Conservation (phyloP, 1,140 invertebrate species). For the Sinonovacula constricta region DNA sequence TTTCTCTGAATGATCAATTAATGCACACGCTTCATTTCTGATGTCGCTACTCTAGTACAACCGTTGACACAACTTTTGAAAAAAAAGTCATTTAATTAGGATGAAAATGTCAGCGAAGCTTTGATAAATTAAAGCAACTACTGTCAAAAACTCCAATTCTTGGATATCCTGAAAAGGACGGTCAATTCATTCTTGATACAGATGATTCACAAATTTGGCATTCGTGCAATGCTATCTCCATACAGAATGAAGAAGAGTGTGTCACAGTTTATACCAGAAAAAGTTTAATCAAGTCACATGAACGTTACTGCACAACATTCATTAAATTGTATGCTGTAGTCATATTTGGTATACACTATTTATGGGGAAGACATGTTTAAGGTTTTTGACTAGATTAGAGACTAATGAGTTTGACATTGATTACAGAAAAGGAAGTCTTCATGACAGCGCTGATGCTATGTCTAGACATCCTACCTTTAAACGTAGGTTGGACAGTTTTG, state of each 20-base stretch:
- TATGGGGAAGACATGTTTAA: slow-evolving; percentile 33
- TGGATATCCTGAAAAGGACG: neutral
- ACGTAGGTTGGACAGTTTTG: neutral
- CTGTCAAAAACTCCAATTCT: neutral
- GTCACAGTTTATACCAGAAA: slow-evolving; percentile 37
- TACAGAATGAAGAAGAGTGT: slow-evolving; percentile 14
- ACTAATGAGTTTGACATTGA: slow-evolving; percentile 31
- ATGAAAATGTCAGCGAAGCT: neutral
- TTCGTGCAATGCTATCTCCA: neutral
- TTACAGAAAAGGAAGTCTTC: slow-evolving; percentile 10
- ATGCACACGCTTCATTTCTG: too few species aligned
- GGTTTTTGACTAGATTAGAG: slow-evolving; percentile 28
- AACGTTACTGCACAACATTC: slow-evolving; percentile 34
- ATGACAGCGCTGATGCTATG: neutral
- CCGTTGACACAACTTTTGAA: too few species aligned
- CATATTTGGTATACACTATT: slow-evolving; percentile 37
- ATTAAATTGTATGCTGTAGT: slow-evolving; percentile 41
- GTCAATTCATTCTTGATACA: neutral
- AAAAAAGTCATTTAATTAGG: too few species aligned
- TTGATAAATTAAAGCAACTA: neutral
- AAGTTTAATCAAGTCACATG: neutral
- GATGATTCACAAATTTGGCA: neutral
- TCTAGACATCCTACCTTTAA: neutral
- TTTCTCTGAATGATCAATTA: too few species aligned
- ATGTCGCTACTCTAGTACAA: too few species aligned